phyloP scores from a whole-genome alignment of 2,113 vertebrate genomes.

The Cyanocitta stelleri region DNA sequence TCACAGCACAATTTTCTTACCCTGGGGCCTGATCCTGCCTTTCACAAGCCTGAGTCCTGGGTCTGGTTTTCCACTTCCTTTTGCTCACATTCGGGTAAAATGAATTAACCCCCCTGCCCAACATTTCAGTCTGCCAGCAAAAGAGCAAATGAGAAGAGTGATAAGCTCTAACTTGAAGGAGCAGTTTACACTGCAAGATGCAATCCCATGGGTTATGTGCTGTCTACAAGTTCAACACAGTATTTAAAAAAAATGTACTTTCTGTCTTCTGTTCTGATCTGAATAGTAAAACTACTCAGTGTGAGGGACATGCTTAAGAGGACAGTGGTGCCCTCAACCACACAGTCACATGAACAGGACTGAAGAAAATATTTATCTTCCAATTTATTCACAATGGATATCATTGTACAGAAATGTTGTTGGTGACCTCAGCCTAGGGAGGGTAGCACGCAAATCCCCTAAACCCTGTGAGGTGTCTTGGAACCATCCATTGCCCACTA shows the following conservation, averaged over 20 bases:
- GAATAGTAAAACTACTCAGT: neutral
- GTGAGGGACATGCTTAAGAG: neutral
- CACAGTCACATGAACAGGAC: neutral
- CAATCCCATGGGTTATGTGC: neutral
- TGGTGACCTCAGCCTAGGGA: neutral
- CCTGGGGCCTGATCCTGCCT: neutral
- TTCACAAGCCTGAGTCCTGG: neutral
- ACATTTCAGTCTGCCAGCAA: neutral
- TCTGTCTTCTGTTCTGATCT: neutral
- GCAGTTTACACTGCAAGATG: neutral
- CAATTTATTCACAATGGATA: neutral
- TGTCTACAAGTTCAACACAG: neutral
- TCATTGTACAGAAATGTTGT: neutral
- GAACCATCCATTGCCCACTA: neutral
- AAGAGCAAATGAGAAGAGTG: neutral
- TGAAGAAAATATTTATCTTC: neutral
- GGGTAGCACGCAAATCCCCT: neutral
- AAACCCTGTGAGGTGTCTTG: neutral
- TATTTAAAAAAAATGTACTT: neutral
- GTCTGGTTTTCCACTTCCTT: neutral
- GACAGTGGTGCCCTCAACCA: neutral
- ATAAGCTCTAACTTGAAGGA: neutral
- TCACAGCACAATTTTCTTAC: neutral
- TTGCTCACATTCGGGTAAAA: neutral
- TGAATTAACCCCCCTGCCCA: accelerated